phyloP scores from a whole-genome alignment of 1,140 invertebrate species.

The Notospermus geniculatus region DNA sequence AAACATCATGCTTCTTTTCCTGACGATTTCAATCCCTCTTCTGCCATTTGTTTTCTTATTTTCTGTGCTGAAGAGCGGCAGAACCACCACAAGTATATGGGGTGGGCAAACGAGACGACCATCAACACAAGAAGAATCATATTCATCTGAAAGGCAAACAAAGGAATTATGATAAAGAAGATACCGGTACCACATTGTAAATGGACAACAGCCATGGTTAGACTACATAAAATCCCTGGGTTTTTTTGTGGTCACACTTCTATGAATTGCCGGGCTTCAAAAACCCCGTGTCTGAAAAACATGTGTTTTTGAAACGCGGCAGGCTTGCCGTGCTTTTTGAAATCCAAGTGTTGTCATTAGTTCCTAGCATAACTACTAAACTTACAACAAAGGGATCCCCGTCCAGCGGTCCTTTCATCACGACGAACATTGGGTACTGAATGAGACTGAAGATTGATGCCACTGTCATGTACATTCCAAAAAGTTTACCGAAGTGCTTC shows the following conservation, averaged over 20 bases:
- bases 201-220: too few relatives aligned
- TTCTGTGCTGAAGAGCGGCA: neutral
- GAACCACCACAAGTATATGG: constrained; percentile 23
- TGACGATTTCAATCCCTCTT: too few relatives aligned
- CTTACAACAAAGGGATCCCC: constrained; percentile 26
- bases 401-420: constrained; percentile 22
- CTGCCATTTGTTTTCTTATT: too few relatives aligned
- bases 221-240: too few relatives aligned
- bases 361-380: constrained; percentile 5
- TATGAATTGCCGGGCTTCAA: too few relatives aligned
- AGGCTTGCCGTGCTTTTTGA: too few relatives aligned
- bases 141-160: constrained; percentile 21
- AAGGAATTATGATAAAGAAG: neutral
- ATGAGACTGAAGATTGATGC: constrained; percentile 23
- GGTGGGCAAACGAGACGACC: constrained; percentile 21
- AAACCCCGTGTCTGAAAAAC: neutral
- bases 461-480: constrained; percentile 25
- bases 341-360: neutral
- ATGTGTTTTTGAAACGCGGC: too few relatives aligned
- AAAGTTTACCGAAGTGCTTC: constrained; percentile 30
- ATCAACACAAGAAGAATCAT: constrained; percentile 23
- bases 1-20: too few relatives aligned
- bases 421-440: constrained; percentile 28
- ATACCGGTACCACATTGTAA: neutral
- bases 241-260: too few relatives aligned